Evolutionary conservation across 2,888 invertebrate species (phyloP).

Genomic region (Stenodema calcarata): DNA sequence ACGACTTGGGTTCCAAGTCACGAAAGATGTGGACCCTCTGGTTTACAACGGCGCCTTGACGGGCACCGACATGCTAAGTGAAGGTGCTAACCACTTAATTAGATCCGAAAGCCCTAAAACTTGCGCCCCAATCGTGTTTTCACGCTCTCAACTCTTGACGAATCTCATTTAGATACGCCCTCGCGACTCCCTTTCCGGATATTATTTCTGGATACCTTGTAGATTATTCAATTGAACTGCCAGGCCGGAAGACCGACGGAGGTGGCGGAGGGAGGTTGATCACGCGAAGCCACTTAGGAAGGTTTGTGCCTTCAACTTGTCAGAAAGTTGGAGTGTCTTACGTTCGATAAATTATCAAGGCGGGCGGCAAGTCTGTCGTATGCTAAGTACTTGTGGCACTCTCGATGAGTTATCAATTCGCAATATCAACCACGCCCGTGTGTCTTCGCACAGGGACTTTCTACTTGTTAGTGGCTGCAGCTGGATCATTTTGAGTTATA

Average conservation of each 20-base stretch:
- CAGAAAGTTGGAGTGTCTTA: not conserved
- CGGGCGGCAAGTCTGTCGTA: not conserved
- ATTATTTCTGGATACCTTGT: not conserved
- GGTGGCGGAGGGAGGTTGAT: not conserved
- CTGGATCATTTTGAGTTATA: too few relatives aligned
- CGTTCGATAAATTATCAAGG: conserved; percentile 17
- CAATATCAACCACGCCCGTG: not conserved
- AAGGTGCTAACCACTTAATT: conserved; percentile 32
- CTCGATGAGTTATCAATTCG: not conserved
- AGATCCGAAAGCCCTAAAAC: not conserved
- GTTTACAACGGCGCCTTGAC: not conserved
- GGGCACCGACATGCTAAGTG: not conserved
- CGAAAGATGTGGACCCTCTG: not conserved
- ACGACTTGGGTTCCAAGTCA: not conserved
- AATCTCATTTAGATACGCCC: not conserved
- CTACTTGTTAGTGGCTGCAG: too few relatives aligned
- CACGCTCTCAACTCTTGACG: not conserved
- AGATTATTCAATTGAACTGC: conserved; percentile 27
- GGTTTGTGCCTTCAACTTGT: conserved; percentile 11
- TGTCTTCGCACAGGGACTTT: too few relatives aligned
- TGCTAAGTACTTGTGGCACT: not conserved
- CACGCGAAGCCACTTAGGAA: conserved; percentile 1
- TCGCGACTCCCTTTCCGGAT: not conserved
- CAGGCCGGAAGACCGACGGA: not conserved
- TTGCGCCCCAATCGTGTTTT: not conserved